Base-by-base conservation (phyloP, 2,888 invertebrate genomes). In the Nephrotoma guestfalica region DNA sequence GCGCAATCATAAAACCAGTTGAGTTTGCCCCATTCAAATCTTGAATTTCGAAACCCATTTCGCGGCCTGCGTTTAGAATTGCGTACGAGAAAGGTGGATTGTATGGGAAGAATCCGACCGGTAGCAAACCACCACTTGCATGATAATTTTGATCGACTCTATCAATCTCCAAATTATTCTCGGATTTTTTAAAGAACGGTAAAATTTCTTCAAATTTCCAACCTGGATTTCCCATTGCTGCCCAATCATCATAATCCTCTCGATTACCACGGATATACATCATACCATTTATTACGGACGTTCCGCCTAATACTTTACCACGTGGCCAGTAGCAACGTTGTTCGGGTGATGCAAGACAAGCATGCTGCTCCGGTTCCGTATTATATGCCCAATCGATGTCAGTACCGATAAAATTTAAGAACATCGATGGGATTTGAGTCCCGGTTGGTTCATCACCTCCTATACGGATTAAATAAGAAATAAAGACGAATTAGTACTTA, bases 281-380 rank as follows among this genome's bases (percentile, higher is more conserved):
- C 98, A 98, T 98, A 40, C 98, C 98, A 91, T 98, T 98, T 92
- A 98, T 94, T 0, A 97, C 97, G 15, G 97, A 97, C 0, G 97
- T 97, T 0, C 98, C 98, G 6, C 98, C 98, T 9, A 97, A 91
- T 0, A 97, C 96, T 93, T 97, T 97, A 89, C 97, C 97, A 89
- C 97, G 93, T 0, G 97, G 96, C 97, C 97, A 97, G 90, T 95
- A 95, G 90, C 97, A 97, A 88, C 94, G 93, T 41, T 93, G 92
- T 42, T 93, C 94, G 0, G 93, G 93, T 89, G 96, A 95, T 0
- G 94, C 94, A 41, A 97, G 93, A 89, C 97, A 97, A 0, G 96
- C 96, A 13, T 93, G 94, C 7, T 93, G 92, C 86, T 97, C 97
- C 0, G 97, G 96, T 90, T 97, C 96, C 0, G 97, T 97, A 88